Base-by-base conservation (phyloP, 2,888 invertebrate species). In the Tiliacea aurago region DNA sequence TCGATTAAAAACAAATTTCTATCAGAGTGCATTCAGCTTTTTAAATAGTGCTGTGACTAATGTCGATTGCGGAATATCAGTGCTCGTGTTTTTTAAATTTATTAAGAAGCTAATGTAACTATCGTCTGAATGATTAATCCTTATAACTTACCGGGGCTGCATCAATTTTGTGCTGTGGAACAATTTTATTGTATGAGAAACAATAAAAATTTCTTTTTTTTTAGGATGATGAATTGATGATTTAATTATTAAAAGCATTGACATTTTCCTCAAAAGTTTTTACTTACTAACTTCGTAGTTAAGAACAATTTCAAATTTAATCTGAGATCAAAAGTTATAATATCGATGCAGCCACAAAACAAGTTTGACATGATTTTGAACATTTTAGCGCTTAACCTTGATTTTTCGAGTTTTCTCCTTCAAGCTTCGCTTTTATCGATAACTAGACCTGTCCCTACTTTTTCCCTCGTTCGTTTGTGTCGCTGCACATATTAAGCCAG, bases 1-100 rank as follows among this genome's bases (percentile, higher is more conserved):
- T 94, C 95, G 94, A 96, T 96, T 96, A 96, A 95, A 96, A 95
- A 94, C 94, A 92, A 95, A 95, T 95, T 95, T 95, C 94, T 94
- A 93, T 94, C 92, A 94, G 93, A 94, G 93, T 94, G 94, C 95
- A 94, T 93, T 93, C 91, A 53, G 90, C 90, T 92, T 91, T 92
- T 92, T 91, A 79, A 90, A 89, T 93, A 93, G 93, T 89, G 92
- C 78, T 91, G 93, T 69, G 71, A 67, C 65, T 63, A 59, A 76
- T 80, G 37, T 63, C 71, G 68, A 80, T 59, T 28, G 47, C 47
- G 15, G 9, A 45, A 45, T 43, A 43, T n/a, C 9, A 23, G 7
- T 13, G 10, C 11, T 28, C 4, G 10, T 76, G 6, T 15, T 73
- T 62, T 59, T 51, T 20, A 28, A 49, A 41, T 23, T 6, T 20